Evolutionary conservation across 2,113 vertebrate genomes (phyloP), one percentile per base, ranked within the genome.

Genomic region (Heterocephalus glaber): DNA sequence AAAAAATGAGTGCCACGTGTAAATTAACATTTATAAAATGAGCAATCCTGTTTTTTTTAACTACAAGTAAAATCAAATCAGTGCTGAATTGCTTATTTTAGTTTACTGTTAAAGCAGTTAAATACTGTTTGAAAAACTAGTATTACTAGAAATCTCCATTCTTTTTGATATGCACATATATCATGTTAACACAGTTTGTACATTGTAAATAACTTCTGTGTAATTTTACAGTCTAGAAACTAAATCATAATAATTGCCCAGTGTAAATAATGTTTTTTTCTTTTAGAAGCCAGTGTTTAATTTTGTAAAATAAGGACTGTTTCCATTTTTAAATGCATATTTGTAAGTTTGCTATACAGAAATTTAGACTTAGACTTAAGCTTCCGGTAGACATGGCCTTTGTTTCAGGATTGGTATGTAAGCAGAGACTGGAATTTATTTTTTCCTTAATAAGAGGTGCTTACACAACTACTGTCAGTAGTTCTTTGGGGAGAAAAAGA

Each of bases 21-120:
- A 96, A 60, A 77, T 80, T 86, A 68, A 84, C 54, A 90, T 90
- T 60, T 80, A 70, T 87, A 74, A 96, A 96, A 88, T 70, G 52
- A 81, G 4, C 70, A 56, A 66, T 54, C 8, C 44, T 72, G 26
- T 44, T 66, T 41, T 68, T 96, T 95, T 47, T 92, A 56, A 90
- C 41, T 87, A 30, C 2, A 90, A 65, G 30, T 95, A 93, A 95
- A 95, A 86, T 89, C 26, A 61, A 74, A 19, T 66, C 49, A 94
- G 66, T 41, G 85, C 9, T n/a, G 41, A 95, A 80, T 28, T 90
- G 26, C 86, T 14, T 93, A 26, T 28, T 49, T 86, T 93, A 56
- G 52, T 91, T 91, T 94, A 77, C 44, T 79, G 70, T 76, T 33
- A 28, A 86, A 47, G 20, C 7, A 49, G 13, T 66, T 79, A 92